A percentile compares a stretch with the other conserved stretches of the same genome.
Evolutionary conservation across 2,113 vertebrate genomes (phyloP).

Genomic region (Tetraodon nigroviridis): DNA sequence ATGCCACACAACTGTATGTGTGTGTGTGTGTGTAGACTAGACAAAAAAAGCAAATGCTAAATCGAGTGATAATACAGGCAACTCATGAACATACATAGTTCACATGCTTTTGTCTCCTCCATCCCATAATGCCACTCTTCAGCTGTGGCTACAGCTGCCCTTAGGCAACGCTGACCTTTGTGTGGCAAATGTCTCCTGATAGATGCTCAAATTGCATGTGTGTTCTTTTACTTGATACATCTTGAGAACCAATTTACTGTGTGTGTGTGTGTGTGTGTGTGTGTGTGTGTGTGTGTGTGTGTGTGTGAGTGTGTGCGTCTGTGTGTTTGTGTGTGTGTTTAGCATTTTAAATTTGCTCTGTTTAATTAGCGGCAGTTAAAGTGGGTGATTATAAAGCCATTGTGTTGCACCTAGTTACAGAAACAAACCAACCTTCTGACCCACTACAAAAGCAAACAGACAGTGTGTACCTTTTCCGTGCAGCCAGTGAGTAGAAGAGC

Average conservation of each 20-base stretch:
- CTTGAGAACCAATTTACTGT: not conserved
- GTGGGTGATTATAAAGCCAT: not conserved
- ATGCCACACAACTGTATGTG: not conserved
- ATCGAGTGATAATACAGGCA: conserved; percentile 26
- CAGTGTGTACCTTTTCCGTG: not conserved
- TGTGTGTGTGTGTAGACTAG: conserved; percentile 12
- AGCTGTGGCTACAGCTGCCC: conserved; percentile 45
- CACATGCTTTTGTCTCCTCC: conserved; percentile 10
- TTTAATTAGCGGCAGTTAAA: not conserved
- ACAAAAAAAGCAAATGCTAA: conserved; percentile 28
- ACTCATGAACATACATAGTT: conserved; percentile 21
- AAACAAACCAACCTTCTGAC: conserved; percentile 2
- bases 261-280: no score
- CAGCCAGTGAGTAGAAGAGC: no score
- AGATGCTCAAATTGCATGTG: conserved; percentile 32
- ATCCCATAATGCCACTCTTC: conserved; percentile 56
- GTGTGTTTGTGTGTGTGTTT: conserved; percentile 6
- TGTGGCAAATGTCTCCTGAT: conserved; percentile 61
- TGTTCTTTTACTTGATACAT: conserved; percentile 1
- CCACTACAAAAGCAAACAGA: not conserved
- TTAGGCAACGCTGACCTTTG: conserved; percentile 61
- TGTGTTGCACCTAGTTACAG: not conserved
- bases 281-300: no score
- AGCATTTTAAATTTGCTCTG: not conserved
- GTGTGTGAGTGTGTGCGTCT: no score